A percentile compares a stretch with the other conserved stretches of the same genome.
Evolutionary conservation across 1,140 invertebrate genomes (phyloP).

Genomic region (Ganaspis sp.): DNA sequence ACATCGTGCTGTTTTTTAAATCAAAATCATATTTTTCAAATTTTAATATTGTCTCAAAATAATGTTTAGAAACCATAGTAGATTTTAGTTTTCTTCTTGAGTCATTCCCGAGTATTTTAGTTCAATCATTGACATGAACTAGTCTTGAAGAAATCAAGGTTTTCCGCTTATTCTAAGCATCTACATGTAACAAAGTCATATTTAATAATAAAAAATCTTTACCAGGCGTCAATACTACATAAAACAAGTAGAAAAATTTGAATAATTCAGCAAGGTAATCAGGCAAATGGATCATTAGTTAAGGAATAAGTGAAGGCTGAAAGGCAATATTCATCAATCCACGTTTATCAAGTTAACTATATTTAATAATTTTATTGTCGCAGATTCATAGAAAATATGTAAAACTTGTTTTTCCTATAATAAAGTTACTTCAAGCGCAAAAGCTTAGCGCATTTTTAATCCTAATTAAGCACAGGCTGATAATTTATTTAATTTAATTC

Average conservation of each 20-base stretch:
- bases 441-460: background rate
- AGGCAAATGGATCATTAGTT: slow-evolving; percentile 28
- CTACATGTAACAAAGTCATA: background rate
- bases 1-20: too few relatives aligned
- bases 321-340: slow-evolving; percentile 7
- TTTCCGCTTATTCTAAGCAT: background rate
- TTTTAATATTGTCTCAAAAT: too few relatives aligned
- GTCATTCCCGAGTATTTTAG: background rate
- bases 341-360: background rate
- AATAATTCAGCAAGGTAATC: slow-evolving; percentile 46
- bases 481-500: slow-evolving; percentile 4
- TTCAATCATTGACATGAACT: background rate
- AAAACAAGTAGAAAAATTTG: slow-evolving; percentile 31
- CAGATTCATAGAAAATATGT: slow-evolving; percentile 6
- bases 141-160: background rate
- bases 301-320: slow-evolving; percentile 25
- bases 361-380: slow-evolving; percentile 21
- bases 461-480: background rate
- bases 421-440: background rate
- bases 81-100: too few relatives aligned
- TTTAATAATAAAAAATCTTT: background rate
- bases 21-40: too few relatives aligned
- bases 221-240: background rate
- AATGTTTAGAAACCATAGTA: too few relatives aligned
- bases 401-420: slow-evolving; percentile 4